Evolutionary conservation across 2,888 invertebrate species (phyloP), one percentile per base, ranked within the genome.

Genomic region (Sacculina carcini): DNA sequence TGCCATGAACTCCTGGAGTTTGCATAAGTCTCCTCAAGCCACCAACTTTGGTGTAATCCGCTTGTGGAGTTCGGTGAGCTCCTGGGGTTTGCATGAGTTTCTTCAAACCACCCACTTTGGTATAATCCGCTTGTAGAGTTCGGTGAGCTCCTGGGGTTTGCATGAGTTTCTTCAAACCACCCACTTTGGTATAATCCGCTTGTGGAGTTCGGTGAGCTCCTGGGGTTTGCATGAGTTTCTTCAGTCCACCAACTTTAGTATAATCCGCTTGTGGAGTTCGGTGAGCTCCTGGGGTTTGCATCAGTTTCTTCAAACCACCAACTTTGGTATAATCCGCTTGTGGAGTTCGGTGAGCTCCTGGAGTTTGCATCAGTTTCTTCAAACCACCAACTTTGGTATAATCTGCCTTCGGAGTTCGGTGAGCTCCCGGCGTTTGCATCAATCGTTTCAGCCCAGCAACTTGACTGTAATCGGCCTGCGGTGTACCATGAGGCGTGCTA

Each of bases 311-410:
- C 2, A 40, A 23, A 3, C 24, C 40, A 10, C 14, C 5, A 3
- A 42, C 26, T 6, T 26, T 5, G 12, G 26, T 26, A 10, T 42
- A 42, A 28, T 42, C 42, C 2, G 42, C 42, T n/a, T 40, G 3
- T 1, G 40, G 40, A 23, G 40, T 24, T 3, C 12, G 36, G 14
- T 7, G 12, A 12, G 38, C 12, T 38, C 31, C 34, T 4, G 54
- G 54, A 12, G 54, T 50, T 14, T 14, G 28, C 38, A 54, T 3
- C 31, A 57, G 36, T 3, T 51, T 23, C 44, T 54, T 57, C 3
- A 56, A 32, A 19, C 57, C 56, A 16, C n/a, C 44, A 3, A 55
- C 53, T 14, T 57, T 32, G 10, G 42, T 52, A 32, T 55, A 56
- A 42, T 56, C 56, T 7, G 53, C 50, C 46, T 47, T 50, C 2